These are phyloP conservation scores for Rhabdomys dilectus DNA, from an alignment of 2,113 vertebrate genomes.

Conservation along the genomic window DNA sequence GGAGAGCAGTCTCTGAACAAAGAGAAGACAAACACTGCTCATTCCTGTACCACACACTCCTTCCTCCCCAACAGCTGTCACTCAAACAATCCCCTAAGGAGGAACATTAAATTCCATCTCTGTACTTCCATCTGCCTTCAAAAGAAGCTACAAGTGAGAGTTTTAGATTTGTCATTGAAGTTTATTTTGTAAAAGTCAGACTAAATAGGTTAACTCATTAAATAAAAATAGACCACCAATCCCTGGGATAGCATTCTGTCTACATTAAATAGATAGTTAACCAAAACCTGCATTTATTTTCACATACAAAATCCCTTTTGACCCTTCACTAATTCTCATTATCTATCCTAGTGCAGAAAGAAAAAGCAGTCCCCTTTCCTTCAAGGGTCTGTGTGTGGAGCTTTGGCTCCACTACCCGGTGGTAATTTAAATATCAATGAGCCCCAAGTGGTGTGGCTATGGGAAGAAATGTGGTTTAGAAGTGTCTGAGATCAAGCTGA, in stretches of 20 bases:
- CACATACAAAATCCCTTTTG: conserved; percentile 33
- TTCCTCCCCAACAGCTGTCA: neutral
- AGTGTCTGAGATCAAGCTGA: accelerated
- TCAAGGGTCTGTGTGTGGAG: conserved; percentile 73
- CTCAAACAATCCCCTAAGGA: neutral
- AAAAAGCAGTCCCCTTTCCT: conserved; percentile 14
- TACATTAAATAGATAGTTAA: conserved; percentile 53
- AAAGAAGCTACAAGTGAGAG: conserved; percentile 50
- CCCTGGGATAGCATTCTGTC: conserved; percentile 7
- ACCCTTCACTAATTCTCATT: conserved; percentile 70
- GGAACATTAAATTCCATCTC: neutral
- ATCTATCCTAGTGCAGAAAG: conserved; percentile 33
- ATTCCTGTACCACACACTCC: neutral
- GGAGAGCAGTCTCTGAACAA: conserved; percentile 70
- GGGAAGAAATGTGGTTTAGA: neutral
- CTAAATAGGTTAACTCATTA: conserved; percentile 42
- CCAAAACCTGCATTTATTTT: conserved; percentile 63
- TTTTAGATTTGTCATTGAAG: neutral
- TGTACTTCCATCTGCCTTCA: neutral
- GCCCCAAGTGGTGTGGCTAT: neutral
- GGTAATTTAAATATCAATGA: conserved; percentile 73
- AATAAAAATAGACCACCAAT: conserved; percentile 44
- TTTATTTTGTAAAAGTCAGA: conserved; percentile 59
- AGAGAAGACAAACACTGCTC: conserved; percentile 31
- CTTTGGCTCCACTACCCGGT: conserved; percentile 88